Evolutionary conservation across 2,888 invertebrate species (phyloP), one percentile per base, ranked within the genome.

Genomic region (Nezara viridula): DNA sequence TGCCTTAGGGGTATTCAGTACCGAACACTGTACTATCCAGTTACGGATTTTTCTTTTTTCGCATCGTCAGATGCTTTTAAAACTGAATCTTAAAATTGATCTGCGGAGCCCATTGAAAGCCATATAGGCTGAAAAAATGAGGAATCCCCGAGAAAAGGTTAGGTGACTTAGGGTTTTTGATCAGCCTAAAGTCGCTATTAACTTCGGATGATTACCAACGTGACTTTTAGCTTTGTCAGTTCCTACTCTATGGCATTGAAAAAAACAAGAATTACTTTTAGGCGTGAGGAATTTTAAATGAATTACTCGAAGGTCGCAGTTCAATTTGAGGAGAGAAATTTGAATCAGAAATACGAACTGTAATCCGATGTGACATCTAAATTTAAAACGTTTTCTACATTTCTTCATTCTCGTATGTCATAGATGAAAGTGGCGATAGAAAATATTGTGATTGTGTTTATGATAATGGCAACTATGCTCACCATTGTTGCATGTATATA

Each of bases 41-140:
- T 55, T 55, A 55, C 55, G 24, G 7, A n/a, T n/a, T n/a, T 24
- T 55, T 55, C 6, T 12, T 27, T 60, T 77, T 77, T 27, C 40
- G 77, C 77, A 2, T 21, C 37, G 77, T 77, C 77, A 77, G 77
- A 10, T 40, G 77, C 77, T 77, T 77, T 77, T 77, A 77, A 77
- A 77, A 40, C 40, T 40, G 40, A 40, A 77, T 77, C 40, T 16
- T 40, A 21, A 60, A 77, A 40, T 73, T 73, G 32, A 73, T 73
- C 21, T 37, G 0, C 2, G 32, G 66, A 66, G 73, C 14, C n/a
- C 73, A 73, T 73, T 73, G 27, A 24, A 66, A 32, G 66, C 66
- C 66, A 66, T 37, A 73, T 37, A 73, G 73, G 73, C 73, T 37
- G 73, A 40, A 37, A 60, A 77, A 77, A 77, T 77, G 19, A 77